Base-by-base conservation (phyloP, 2,113 vertebrate genomes). In the Neogobius melanostomus region DNA sequence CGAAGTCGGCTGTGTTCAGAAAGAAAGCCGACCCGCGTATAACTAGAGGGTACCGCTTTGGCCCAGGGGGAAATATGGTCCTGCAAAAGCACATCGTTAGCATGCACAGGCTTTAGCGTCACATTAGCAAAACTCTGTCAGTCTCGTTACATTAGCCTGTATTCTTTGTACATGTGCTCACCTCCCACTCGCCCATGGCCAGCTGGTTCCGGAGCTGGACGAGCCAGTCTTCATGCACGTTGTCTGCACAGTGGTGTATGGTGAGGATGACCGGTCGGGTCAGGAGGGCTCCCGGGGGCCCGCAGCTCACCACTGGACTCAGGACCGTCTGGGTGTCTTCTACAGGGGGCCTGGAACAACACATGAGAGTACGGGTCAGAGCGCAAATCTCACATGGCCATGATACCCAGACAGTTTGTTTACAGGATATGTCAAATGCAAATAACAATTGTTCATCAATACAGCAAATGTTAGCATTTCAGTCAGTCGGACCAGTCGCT, bases 261-360 rank as follows among this genome's bases (percentile, higher is more conserved):
- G 95, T 97, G 74, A 98, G 80, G 82, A 98, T 93, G 59, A 95
- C 89, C 0, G 96, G 96, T 16, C 96, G 92, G 49, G 96, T 98
- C 28, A 98, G 86, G 69, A 98, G 89, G 28, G 95, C 95, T 76
- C 95, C 95, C 0, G 94, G 92, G 1, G 96, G 96, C 42, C 96
- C 96, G n/a, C 95, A 98, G 79, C 94, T 96, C 86, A 98, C 96
- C 87, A 98, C 95, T 0, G 96, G 96, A 0, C 95, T 96, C 87
- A 98, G 85, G 64, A 96, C 93, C 0, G 95, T 97, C 82, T 98
- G 96, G 50, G 86, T 92, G 79, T 97, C 96, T 85, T 98, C 96
- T 48, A 95, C 89, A 0, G 94, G 92, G 0, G 96, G 96, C 88
- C 96, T 98, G 89, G 8, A 0, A 66, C 66, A 44, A 48, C 28